phyloP scores from a whole-genome alignment of 2,797 vertebrate species.

The Hydrocynus forskahlii region DNA sequence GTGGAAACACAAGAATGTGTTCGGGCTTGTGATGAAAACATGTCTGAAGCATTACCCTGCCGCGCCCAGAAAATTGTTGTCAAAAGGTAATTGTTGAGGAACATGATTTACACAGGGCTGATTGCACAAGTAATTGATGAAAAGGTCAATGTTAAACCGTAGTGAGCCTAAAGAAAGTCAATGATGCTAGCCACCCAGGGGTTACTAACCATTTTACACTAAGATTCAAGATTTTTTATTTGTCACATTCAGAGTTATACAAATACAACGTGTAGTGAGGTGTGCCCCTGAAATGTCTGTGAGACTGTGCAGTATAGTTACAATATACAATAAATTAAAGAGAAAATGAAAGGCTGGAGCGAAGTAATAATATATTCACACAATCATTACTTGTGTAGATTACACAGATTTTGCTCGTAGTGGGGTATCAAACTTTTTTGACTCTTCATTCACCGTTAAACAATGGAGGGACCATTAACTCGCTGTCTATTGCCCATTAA shows the following conservation, averaged over 20 bases:
- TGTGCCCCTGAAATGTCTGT: too few species aligned
- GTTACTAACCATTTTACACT: background rate
- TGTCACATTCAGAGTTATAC: too few species aligned
- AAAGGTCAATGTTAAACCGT: background rate
- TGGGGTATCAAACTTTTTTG: too few species aligned
- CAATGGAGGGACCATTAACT: too few species aligned
- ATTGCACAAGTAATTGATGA: constrained; percentile 2
- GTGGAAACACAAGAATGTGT: background rate
- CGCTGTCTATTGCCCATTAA: too few species aligned
- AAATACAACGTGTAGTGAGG: background rate
- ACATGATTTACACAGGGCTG: background rate
- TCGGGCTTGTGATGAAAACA: background rate
- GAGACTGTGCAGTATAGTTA: too few species aligned
- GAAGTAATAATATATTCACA: too few species aligned
- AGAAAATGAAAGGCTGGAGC: too few species aligned
- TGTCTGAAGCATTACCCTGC: background rate
- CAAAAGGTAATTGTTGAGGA: background rate
- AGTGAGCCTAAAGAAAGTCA: background rate
- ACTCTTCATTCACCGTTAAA: too few species aligned
- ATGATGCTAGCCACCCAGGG: background rate
- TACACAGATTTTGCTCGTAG: too few species aligned
- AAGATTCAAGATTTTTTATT: background rate
- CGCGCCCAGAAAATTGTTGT: background rate
- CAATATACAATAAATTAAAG: too few species aligned
- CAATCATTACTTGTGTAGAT: too few species aligned